phyloP scores from a whole-genome alignment of 2,113 vertebrate genomes.

The Cariama cristata region DNA sequence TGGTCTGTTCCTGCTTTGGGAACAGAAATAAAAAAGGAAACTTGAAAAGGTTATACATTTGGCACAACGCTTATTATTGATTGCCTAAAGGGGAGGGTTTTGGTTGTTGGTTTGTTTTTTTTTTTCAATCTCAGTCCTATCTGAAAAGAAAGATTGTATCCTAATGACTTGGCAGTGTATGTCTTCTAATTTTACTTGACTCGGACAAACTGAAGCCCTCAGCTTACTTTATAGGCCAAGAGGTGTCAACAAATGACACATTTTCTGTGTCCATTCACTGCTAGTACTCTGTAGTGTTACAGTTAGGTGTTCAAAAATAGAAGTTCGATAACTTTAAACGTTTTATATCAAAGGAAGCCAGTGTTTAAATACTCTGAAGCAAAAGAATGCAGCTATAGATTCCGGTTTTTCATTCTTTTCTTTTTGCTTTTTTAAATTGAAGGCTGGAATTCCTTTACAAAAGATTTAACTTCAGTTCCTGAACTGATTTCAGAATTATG shows the following conservation, averaged over 20 bases:
- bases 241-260: not conserved
- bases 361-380: not conserved
- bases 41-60: conserved; percentile 7
- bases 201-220: not conserved
- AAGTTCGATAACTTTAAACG: not conserved
- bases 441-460: not conserved
- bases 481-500: not conserved
- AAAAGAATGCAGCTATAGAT: not conserved
- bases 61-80: not conserved
- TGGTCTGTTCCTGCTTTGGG: not conserved
- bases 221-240: not conserved
- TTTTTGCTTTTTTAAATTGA: not conserved
- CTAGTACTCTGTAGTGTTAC: not conserved
- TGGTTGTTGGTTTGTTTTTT: not conserved
- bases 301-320: not conserved
- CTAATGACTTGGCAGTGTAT: not conserved
- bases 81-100: not conserved
- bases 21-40: conserved; percentile 13
- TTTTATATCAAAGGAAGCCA: not conserved
- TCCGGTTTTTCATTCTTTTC: not conserved
- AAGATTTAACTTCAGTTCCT: not conserved
- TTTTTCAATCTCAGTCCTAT: not conserved
- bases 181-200: not conserved
- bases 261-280: not conserved
- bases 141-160: not conserved